These are phyloP conservation scores for Eupeodes latifasciatus DNA, from an alignment of 2,888 invertebrate genomes.

Conservation along the genomic window DNA sequence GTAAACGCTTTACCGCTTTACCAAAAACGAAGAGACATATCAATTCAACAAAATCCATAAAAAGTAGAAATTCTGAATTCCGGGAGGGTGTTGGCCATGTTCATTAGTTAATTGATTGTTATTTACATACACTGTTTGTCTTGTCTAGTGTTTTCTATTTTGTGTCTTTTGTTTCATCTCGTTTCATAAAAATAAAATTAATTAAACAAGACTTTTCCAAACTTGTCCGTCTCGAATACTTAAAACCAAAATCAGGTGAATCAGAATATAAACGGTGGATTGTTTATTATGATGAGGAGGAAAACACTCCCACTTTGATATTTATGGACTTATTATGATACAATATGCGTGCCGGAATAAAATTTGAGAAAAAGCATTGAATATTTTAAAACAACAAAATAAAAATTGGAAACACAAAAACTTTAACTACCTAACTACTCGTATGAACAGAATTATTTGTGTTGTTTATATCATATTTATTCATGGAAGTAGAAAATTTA, in stretches of 20 bases:
- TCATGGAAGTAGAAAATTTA: constrained; percentile 27
- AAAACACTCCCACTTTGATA: background rate
- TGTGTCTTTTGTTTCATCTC: background rate
- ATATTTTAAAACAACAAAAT: background rate
- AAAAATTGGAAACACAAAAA: background rate
- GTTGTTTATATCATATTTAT: background rate
- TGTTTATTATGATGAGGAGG: background rate
- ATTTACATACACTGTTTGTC: constrained; percentile 42
- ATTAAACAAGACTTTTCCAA: constrained; percentile 29
- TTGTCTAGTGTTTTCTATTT: background rate
- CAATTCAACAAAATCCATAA: constrained; percentile 34
- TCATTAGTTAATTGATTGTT: constrained; percentile 53
- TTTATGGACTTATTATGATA: constrained; percentile 12
- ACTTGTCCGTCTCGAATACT: background rate
- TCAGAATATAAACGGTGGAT: background rate
- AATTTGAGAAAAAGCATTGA: constrained; percentile 10
- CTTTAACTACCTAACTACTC: background rate
- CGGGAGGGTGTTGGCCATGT: constrained; percentile 48
- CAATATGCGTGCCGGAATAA: constrained; percentile 15
- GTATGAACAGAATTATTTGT: constrained; percentile 21
- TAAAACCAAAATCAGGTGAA: background rate
- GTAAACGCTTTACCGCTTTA: constrained; percentile 29
- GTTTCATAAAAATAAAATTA: constrained; percentile 38
- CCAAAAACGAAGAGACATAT: constrained; percentile 50
- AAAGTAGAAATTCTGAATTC: background rate